Evolutionary conservation across 2,888 invertebrate species (phyloP), one percentile per base, ranked within the genome.

Genomic region (Lasioglossum villosulum): DNA sequence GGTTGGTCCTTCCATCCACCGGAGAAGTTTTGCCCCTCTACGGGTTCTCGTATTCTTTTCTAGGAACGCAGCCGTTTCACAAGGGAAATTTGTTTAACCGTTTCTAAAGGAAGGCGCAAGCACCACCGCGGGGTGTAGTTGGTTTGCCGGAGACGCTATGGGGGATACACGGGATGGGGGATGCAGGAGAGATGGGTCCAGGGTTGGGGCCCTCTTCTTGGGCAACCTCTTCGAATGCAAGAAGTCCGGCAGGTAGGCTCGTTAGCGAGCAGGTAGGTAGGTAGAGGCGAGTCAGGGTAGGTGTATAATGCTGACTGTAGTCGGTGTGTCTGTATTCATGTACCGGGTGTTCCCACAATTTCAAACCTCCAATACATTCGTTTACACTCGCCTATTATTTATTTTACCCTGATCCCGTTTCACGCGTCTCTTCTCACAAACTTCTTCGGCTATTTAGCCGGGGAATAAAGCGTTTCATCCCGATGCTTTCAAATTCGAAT

Each of bases 191-290:
- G 34, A 48, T n/a, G 52, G 68, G 39, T 80, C 52, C 84, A 84
- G 88, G 86, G 86, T 86, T 84, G 82, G 83, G 83, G 74, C 71
- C 83, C 84, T 81, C 86, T 89, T 88, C 90, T 89, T 83, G 87
- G 88, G 90, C 91, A 92, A 91, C 91, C 93, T 93, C 91, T 92
- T 91, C 92, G 92, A 93, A 93, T 93, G 92, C 91, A 94, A 94
- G 94, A 94, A 94, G 93, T 94, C 93, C 94, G 94, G 94, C 94
- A 94, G 94, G 94, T 94, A 95, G 94, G 94, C 94, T 95, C 93
- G 94, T 95, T 94, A 94, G 94, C 93, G 92, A 92, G 92, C 94
- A 94, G 94, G 94, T 94, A 94, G 94, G 93, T 90, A 92, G 92
- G 91, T 89, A 92, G 91, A 86, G 87, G 84, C 88, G 87, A 90